Conservation (phyloP, 2,113 vertebrate genomes). For the Misgurnus mizolepis region DNA sequence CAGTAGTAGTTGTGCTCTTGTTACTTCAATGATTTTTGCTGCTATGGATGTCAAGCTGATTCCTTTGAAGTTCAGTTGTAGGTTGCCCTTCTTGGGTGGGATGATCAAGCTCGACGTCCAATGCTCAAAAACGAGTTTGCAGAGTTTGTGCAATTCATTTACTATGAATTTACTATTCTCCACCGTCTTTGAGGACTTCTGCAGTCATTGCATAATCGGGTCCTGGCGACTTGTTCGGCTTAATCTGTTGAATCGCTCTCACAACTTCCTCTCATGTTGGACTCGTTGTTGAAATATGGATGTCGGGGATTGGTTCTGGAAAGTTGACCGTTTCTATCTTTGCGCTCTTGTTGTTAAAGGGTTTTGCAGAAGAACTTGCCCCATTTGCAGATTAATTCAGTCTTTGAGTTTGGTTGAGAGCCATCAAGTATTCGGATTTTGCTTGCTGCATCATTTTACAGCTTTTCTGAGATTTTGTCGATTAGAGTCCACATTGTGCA, state of each 20-base stretch:
- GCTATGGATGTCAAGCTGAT: no score
- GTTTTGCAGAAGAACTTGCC: not conserved
- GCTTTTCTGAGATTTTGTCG: not conserved
- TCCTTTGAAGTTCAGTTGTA: no score
- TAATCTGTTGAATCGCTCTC: not conserved
- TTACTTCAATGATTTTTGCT: no score
- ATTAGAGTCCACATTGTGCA: not conserved
- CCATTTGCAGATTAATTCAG: no score
- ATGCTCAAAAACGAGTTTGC: no score
- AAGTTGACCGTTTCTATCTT: no score
- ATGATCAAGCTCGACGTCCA: no score
- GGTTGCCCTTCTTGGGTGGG: no score
- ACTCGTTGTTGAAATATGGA: not conserved
- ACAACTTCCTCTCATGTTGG: not conserved
- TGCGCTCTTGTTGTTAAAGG: not conserved
- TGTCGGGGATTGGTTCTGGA: no score
- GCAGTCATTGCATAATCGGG: not conserved
- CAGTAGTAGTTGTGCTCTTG: no score
- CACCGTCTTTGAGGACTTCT: not conserved
- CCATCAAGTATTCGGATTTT: not conserved
- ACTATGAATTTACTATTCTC: no score
- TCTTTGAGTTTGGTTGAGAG: not conserved
- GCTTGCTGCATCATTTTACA: not conserved
- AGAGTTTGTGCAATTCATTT: no score
- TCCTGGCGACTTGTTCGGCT: not conserved